Percentiles rank a stretch among this genome's conserved stretches.
These are phyloP conservation scores for Drosophila infuscata DNA, from an alignment of 2,888 invertebrate genomes.

Conservation along the genomic window DNA sequence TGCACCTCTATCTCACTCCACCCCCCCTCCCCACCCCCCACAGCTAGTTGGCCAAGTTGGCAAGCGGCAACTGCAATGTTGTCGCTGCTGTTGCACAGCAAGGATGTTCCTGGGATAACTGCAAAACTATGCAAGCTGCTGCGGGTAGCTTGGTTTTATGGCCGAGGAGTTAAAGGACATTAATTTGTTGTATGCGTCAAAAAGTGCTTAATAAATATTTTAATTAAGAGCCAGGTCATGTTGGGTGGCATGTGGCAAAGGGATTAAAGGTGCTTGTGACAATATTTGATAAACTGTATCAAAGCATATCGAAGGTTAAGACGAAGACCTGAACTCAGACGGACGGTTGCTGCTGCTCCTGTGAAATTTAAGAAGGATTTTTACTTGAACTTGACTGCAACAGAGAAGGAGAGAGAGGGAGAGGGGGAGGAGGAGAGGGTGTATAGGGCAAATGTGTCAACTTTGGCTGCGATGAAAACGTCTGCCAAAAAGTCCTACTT, in stretches of 20 bases:
- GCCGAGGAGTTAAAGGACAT: constrained; percentile 34
- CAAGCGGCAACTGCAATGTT: constrained; percentile 75
- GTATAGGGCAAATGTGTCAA: constrained; percentile 25
- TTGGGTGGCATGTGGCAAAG: not conserved
- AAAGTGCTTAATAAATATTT: constrained; percentile 74
- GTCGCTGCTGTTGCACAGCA: constrained; percentile 69
- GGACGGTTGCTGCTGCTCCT: constrained; percentile 2
- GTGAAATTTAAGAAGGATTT: constrained; percentile 24
- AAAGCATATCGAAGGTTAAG: constrained; percentile 21
- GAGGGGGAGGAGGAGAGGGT: no score
- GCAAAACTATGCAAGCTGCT: constrained; percentile 50
- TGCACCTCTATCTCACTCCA: not conserved
- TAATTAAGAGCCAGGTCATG: constrained; percentile 60
- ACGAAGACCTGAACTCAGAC: not conserved
- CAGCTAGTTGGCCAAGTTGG: constrained; percentile 71
- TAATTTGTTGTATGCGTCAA: constrained; percentile 73
- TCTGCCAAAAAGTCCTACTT: constrained; percentile 60
- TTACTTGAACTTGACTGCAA: constrained; percentile 12
- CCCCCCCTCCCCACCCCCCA: constrained; percentile 1
- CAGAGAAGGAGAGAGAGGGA: not conserved
- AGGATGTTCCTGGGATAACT: constrained; percentile 6
- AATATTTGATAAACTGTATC: constrained; percentile 17
- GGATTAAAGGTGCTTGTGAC: constrained; percentile 27
- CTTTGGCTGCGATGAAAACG: constrained; percentile 45
- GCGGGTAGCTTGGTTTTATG: constrained; percentile 36